phyloP scores from a whole-genome alignment of 2,888 invertebrate species.

The Drosophila histrio region DNA sequence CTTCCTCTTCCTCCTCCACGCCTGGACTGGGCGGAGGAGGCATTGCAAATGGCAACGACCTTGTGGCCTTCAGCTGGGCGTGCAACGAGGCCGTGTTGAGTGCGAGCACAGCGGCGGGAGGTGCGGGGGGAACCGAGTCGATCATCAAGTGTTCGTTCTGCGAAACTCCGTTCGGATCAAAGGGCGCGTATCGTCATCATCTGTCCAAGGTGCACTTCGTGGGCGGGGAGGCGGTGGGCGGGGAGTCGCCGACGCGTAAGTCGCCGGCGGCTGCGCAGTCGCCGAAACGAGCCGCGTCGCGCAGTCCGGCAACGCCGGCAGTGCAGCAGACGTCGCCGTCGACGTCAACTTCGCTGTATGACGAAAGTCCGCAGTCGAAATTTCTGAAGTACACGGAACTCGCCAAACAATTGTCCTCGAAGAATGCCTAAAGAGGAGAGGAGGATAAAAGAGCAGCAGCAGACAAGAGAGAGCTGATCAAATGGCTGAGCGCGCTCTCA shows the following conservation, averaged over 20 bases:
- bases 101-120: too few relatives aligned
- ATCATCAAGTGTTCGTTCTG: slow-evolving; percentile 97
- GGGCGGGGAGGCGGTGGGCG: slow-evolving; percentile 87
- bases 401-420: slow-evolving; percentile 98
- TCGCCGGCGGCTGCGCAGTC: slow-evolving; percentile 69
- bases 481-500: slow-evolving; percentile 6
- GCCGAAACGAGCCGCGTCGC: slow-evolving; percentile 71
- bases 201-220: slow-evolving; percentile 98
- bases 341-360: slow-evolving; percentile 85
- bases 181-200: slow-evolving; percentile 98
- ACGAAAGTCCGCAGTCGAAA: slow-evolving; percentile 97
- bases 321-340: slow-evolving; percentile 57
- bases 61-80: slow-evolving; percentile 96
- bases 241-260: slow-evolving; percentile 78
- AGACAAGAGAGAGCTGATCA: slow-evolving; percentile 30
- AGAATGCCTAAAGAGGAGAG: slow-evolving; percentile 89
- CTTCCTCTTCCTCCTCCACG: slow-evolving; percentile 20
- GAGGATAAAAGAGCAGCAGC: not conserved
- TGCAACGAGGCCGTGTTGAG: slow-evolving; percentile 96
- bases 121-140: slow-evolving; percentile 89
- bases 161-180: slow-evolving; percentile 97
- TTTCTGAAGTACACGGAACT: slow-evolving; percentile 99
- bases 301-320: slow-evolving; percentile 71
- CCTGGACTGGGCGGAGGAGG: not conserved
- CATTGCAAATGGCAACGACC: slow-evolving; percentile 82